A percentile compares a stretch with the other conserved stretches of the same genome.
These are phyloP conservation scores for Catagonus wagneri DNA, from an alignment of 2,113 vertebrate genomes.

Conservation along the genomic window DNA sequence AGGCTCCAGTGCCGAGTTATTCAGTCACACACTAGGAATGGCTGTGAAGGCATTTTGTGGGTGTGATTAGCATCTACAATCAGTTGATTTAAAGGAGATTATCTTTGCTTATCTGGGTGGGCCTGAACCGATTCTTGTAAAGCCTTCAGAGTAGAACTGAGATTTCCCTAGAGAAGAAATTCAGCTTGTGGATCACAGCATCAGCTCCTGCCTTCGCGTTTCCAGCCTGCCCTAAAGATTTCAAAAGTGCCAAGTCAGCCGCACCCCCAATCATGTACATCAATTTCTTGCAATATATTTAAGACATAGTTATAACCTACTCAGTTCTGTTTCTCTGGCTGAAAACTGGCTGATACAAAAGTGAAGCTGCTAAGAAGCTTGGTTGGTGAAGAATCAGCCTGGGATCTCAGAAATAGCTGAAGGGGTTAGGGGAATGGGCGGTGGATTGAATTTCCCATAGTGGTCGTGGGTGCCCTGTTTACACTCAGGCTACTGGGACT, in stretches of 20 bases:
- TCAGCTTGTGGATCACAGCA: rapidly evolving
- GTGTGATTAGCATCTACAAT: not conserved
- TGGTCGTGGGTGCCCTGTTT: not conserved
- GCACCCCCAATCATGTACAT: rapidly evolving
- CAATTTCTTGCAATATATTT: not conserved
- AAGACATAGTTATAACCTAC: not conserved
- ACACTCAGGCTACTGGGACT: not conserved
- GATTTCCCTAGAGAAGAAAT: not conserved
- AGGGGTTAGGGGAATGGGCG: too few species aligned
- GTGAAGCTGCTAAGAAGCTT: not conserved
- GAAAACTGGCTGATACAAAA: not conserved
- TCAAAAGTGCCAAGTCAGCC: not conserved
- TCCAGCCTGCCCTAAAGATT: not conserved
- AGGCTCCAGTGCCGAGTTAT: too few species aligned
- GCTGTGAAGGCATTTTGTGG: not conserved
- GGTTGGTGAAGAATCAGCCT: too few species aligned
- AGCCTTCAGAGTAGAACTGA: not conserved
- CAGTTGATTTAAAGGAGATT: not conserved
- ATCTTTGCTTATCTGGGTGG: not conserved
- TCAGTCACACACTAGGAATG: not conserved
- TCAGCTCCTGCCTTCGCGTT: not conserved
- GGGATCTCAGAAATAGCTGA: not conserved
- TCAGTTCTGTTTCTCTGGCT: not conserved
- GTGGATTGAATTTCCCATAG: not conserved
- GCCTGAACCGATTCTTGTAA: too few species aligned